Evolutionary conservation across 2,888 invertebrate species (phyloP).

Genomic region (Deilephila elpenor): DNA sequence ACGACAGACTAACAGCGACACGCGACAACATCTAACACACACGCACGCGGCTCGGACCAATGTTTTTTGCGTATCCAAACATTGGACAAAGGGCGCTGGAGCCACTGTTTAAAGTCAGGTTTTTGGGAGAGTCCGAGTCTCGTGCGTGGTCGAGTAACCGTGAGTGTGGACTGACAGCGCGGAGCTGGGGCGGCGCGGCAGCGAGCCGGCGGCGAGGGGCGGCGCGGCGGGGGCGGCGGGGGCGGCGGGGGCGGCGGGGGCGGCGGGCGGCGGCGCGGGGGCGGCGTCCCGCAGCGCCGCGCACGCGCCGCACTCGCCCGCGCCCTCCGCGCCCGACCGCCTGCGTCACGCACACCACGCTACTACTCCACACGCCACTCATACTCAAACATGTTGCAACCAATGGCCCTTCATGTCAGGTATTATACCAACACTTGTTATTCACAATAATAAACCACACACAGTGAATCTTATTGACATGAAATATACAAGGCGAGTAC

Average conservation of each 20-base stretch:
- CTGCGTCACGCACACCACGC: conserved; percentile 36
- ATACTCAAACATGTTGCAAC: neutral
- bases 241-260: conserved; percentile 29
- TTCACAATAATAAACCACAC: too few species aligned
- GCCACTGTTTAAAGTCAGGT: too few species aligned
- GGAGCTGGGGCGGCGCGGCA: conserved; percentile 67
- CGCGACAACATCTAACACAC: conserved; percentile 61
- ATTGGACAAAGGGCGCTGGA: too few species aligned
- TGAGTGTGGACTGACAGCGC: conserved; percentile 61
- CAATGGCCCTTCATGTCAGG: too few species aligned
- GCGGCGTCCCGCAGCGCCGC: conserved; percentile 50
- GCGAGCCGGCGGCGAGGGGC: conserved; percentile 51
- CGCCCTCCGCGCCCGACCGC: conserved; percentile 45
- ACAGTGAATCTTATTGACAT: too few species aligned
- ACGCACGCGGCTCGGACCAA: conserved; percentile 33
- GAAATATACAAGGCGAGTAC: neutral
- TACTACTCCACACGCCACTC: conserved; percentile 25
- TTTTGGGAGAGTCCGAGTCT: conserved; percentile 28
- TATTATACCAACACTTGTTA: too few species aligned
- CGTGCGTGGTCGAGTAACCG: conserved; percentile 34
- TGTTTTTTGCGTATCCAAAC: too few species aligned
- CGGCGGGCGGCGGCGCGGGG: conserved; percentile 31
- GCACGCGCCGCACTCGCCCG: conserved; percentile 57
- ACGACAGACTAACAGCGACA: conserved; percentile 41
- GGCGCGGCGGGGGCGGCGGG: conserved; percentile 28